A percentile compares a stretch with the other conserved stretches of the same genome.
phyloP scores from a whole-genome alignment of 2,888 invertebrate genomes.

The Andrena dorsata region DNA sequence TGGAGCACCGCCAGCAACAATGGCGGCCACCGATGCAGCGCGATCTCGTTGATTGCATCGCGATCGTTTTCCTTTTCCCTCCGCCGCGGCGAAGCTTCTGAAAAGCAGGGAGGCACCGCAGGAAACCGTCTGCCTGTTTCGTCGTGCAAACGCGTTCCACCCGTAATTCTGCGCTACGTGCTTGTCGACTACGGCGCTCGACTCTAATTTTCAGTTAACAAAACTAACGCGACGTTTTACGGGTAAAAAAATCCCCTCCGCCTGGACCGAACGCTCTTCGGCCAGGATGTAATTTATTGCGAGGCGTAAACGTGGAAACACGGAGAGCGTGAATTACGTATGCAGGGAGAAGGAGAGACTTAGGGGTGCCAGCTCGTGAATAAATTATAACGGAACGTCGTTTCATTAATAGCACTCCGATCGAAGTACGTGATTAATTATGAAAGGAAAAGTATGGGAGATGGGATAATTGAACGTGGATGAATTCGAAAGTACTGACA shows the following conservation, averaged over 20 bases:
- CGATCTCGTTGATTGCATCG: slow-evolving; percentile 20
- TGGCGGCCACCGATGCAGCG: not conserved
- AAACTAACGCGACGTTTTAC: slow-evolving; percentile 38
- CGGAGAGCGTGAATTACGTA: slow-evolving; percentile 33
- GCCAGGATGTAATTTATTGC: slow-evolving; percentile 47
- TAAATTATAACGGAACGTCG: not conserved
- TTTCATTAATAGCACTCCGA: not conserved
- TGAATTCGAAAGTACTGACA: too few species aligned
- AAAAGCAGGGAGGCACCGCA: slow-evolving; percentile 10
- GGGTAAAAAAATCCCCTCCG: slow-evolving; percentile 42
- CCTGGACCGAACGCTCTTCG: slow-evolving; percentile 32
- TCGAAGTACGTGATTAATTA: not conserved
- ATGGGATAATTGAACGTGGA: not conserved
- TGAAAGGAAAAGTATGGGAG: slow-evolving; percentile 3
- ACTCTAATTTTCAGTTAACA: slow-evolving; percentile 56
- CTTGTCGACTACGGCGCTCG: slow-evolving; percentile 41
- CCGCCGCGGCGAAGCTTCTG: not conserved
- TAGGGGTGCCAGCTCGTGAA: not conserved
- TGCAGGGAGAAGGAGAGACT: not conserved
- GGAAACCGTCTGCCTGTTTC: slow-evolving; percentile 41
- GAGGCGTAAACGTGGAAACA: slow-evolving; percentile 59
- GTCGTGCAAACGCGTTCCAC: too few species aligned
- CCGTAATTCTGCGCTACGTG: too few species aligned
- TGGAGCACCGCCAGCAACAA: slow-evolving; percentile 11
- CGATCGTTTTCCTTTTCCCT: not conserved